phyloP scores from a whole-genome alignment of 2,797 vertebrate genomes.

The Coluber constrictor region DNA sequence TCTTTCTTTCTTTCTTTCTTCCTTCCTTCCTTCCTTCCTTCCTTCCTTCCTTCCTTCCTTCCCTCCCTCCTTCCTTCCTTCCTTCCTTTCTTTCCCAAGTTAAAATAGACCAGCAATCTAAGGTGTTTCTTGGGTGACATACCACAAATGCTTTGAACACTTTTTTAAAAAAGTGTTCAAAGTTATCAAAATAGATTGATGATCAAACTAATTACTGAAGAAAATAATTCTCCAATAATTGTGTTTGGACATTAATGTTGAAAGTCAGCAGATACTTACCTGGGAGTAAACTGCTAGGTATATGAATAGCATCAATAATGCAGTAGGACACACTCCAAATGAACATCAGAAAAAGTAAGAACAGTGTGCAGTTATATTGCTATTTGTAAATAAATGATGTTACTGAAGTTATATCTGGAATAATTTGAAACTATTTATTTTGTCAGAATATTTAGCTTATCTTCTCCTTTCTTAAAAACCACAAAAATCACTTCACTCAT shows the following conservation, averaged over 20 bases:
- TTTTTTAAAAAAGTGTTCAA: background rate
- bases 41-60: background rate
- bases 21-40: background rate
- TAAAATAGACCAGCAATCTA: background rate
- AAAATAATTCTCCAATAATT: background rate
- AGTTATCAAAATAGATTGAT: background rate
- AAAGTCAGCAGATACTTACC: background rate
- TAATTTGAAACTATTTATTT: background rate
- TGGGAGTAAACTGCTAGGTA: background rate
- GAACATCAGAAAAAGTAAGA: background rate
- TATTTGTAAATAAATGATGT: background rate
- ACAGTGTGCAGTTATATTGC: background rate
- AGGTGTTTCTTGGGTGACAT: background rate
- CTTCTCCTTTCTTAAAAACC: background rate
- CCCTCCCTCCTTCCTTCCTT: no score
- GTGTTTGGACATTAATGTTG: background rate
- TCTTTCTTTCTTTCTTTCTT: no score
- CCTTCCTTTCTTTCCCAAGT: background rate
- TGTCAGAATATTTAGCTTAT: background rate
- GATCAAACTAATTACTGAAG: background rate
- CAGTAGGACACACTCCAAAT: background rate
- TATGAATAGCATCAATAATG: background rate
- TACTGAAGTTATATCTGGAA: background rate
- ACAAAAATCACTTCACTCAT: background rate
- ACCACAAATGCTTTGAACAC: background rate